Evolutionary conservation across 2,113 vertebrate species (phyloP).

Genomic region (Heterotilapia buettikoferi): DNA sequence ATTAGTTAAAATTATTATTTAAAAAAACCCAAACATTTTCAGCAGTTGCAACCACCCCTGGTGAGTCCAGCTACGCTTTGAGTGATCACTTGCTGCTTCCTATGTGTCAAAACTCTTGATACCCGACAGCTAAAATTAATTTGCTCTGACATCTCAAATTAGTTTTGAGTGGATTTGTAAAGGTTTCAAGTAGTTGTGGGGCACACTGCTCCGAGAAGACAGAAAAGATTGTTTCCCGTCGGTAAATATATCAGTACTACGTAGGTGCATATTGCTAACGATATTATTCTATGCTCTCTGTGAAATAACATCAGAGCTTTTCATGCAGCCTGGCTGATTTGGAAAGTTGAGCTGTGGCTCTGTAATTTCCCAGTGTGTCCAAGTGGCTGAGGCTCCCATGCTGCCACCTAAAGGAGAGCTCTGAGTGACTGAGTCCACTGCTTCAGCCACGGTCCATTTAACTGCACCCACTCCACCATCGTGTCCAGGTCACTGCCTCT

Average conservation of each 20-base stretch:
- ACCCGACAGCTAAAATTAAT: not conserved
- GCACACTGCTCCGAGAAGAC: not conserved
- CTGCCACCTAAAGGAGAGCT: not conserved
- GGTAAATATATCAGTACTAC: not conserved
- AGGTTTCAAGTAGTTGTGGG: not conserved
- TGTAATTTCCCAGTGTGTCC: not conserved
- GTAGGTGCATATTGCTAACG: not conserved
- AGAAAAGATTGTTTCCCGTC: not conserved
- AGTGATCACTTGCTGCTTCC: not conserved
- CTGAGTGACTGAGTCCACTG: not conserved
- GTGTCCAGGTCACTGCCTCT: constrained; percentile 13
- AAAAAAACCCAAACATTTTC: not conserved
- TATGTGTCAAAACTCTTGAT: not conserved
- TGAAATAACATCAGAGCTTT: not conserved
- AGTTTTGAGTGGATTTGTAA: not conserved
- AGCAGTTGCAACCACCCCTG: not conserved
- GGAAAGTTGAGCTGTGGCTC: not conserved
- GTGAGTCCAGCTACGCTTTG: not conserved
- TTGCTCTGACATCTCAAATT: not conserved
- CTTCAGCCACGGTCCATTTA: constrained; percentile 29
- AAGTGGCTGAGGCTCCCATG: not conserved
- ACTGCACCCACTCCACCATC: not conserved
- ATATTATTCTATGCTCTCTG: not conserved
- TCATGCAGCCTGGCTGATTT: not conserved
- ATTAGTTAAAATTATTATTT: not conserved